Evolutionary conservation across 2,888 invertebrate species (phyloP).

Genomic region (Pollenia amentaria): DNA sequence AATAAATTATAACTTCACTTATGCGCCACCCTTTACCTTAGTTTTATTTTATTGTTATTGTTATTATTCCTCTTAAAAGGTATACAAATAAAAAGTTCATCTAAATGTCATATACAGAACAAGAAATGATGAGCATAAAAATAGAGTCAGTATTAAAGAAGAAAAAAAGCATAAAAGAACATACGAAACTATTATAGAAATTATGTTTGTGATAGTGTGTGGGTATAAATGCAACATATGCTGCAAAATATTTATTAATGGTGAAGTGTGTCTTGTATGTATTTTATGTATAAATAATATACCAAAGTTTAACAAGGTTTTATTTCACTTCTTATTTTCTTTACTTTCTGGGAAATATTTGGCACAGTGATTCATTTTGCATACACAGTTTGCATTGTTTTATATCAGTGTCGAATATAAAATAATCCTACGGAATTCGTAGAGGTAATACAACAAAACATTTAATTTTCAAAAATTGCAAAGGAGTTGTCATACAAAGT

Average conservation of each 20-base stretch:
- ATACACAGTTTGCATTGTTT: too few relatives aligned
- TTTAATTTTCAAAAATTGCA: too few relatives aligned
- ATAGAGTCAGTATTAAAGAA: neutral
- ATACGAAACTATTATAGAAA: neutral
- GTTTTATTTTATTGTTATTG: neutral
- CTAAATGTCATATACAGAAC: constrained; percentile 54
- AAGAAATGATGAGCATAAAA: constrained; percentile 9
- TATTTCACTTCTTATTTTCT: neutral
- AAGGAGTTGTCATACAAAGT: too few relatives aligned
- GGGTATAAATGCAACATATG: constrained; percentile 8
- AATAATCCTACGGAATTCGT: too few relatives aligned
- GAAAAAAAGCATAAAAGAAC: neutral
- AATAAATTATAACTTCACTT: too few relatives aligned
- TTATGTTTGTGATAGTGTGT: constrained; percentile 1
- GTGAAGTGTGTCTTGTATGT: neutral
- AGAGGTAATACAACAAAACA: too few relatives aligned
- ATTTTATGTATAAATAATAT: constrained; percentile 26
- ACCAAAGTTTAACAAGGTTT: constrained; percentile 36
- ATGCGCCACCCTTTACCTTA: too few relatives aligned
- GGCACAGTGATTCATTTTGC: neutral
- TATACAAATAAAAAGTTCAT: constrained; percentile 37
- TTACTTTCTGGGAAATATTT: neutral
- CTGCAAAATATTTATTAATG: neutral
- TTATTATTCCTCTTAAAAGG: constrained; percentile 5
- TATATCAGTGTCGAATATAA: too few relatives aligned